phyloP scores from a whole-genome alignment of 1,140 invertebrate genomes.

The Meteorus sp. region DNA sequence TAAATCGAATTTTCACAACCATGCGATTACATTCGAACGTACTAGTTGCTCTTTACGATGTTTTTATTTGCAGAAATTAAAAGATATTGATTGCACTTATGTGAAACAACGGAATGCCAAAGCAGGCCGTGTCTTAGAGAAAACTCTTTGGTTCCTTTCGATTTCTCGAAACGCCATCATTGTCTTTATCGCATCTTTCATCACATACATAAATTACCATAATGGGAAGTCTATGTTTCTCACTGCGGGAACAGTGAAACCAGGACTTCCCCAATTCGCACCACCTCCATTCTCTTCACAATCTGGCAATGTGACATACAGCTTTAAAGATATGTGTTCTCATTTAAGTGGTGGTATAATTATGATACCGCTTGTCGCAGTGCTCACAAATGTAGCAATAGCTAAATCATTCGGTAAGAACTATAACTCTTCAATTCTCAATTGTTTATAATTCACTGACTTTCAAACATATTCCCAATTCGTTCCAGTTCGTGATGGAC shows the following conservation, averaged over 20 bases:
- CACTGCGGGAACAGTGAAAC: slow-evolving; percentile 61
- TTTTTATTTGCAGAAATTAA: slow-evolving; percentile 64
- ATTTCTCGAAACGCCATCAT: slow-evolving; percentile 78
- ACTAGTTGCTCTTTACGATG: too few relatives aligned
- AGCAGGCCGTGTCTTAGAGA: slow-evolving; percentile 49
- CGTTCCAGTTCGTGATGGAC: slow-evolving; percentile 53
- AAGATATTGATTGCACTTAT: slow-evolving; percentile 61
- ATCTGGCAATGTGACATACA: slow-evolving; percentile 62
- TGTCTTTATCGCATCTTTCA: slow-evolving; percentile 66
- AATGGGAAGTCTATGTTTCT: slow-evolving; percentile 54
- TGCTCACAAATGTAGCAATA: slow-evolving; percentile 78
- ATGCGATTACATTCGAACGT: too few relatives aligned
- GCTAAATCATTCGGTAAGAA: slow-evolving; percentile 75
- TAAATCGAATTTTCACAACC: slow-evolving; percentile 48
- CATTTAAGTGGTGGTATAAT: slow-evolving; percentile 69
- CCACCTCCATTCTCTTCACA: slow-evolving; percentile 61
- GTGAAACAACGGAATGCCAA: slow-evolving; percentile 42
- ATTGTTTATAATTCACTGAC: not conserved
- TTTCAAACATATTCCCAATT: not conserved
- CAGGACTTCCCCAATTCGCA: slow-evolving; percentile 64
- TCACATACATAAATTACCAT: slow-evolving; percentile 56
- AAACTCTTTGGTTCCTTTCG: slow-evolving; percentile 71
- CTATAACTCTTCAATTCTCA: slow-evolving; percentile 20
- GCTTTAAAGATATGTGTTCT: slow-evolving; percentile 63
- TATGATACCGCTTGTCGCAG: slow-evolving; percentile 72